These are phyloP conservation scores for Hiodon tergisus DNA, from an alignment of 2,113 vertebrate species.

Conservation along the genomic window DNA sequence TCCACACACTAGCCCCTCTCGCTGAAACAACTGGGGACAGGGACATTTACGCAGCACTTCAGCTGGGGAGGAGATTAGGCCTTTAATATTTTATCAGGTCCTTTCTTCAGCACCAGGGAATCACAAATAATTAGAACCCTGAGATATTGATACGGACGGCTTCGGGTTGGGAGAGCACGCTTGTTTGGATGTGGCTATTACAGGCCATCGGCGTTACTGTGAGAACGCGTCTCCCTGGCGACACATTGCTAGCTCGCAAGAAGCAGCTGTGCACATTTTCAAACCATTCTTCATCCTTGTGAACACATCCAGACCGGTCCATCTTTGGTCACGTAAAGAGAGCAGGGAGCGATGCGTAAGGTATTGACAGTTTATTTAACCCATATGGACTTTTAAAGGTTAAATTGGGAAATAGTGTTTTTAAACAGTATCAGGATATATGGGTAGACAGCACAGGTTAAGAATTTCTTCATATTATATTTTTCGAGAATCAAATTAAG, in stretches of 20 bases:
- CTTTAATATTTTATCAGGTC: slow-evolving; percentile 55
- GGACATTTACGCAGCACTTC: slow-evolving; percentile 32
- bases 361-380: no score
- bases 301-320: not conserved
- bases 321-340: not conserved
- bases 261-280: not conserved
- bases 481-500: no score
- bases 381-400: no score
- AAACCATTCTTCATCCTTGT: not conserved
- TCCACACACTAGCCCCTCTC: slow-evolving; percentile 18
- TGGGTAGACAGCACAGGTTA: no score
- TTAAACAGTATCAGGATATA: no score
- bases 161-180: slow-evolving; percentile 13
- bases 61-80: slow-evolving; percentile 36
- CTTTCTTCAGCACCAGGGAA: slow-evolving; percentile 26
- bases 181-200: not conserved
- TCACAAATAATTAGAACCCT: slow-evolving; percentile 51
- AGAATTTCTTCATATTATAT: no score
- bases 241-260: slow-evolving; percentile 10
- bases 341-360: not conserved
- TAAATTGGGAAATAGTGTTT: no score
- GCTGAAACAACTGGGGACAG: slow-evolving; percentile 12
- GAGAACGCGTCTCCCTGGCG: slow-evolving; percentile 22
- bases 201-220: slow-evolving; percentile 1
- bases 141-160: slow-evolving; percentile 48